A percentile compares a stretch with the other conserved stretches of the same genome.
Evolutionary conservation across 2,888 invertebrate genomes (phyloP).

Genomic region (Mellilla xanthometata): DNA sequence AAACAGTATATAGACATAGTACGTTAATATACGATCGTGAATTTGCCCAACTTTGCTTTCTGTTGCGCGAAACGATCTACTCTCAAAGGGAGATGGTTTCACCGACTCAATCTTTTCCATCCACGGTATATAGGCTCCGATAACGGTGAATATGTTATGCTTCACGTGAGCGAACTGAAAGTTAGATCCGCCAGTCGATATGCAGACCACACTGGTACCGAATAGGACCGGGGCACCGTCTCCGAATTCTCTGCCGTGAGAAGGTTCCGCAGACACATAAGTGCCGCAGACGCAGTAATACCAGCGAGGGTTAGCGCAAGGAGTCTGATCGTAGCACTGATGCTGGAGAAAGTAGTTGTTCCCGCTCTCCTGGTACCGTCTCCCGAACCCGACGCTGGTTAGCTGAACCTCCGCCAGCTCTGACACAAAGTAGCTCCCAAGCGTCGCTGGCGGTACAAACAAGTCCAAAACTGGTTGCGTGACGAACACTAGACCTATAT

Average conservation of each 20-base stretch:
- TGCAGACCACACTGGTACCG: constrained; percentile 46
- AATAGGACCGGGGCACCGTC: constrained; percentile 57
- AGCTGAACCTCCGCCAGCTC: constrained; percentile 48
- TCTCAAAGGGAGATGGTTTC: too few species aligned
- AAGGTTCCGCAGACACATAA: constrained; percentile 37
- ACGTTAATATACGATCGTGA: background rate
- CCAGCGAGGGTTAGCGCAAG: constrained; percentile 62
- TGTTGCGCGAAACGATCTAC: too few species aligned
- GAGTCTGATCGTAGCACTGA: constrained; percentile 48
- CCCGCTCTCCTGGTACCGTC: constrained; percentile 27
- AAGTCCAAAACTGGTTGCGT: constrained; percentile 39
- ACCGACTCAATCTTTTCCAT: constrained; percentile 41
- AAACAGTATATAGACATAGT: background rate
- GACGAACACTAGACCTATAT: constrained; percentile 57
- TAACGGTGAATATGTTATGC: constrained; percentile 60
- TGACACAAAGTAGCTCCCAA: constrained; percentile 49
- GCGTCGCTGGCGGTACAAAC: constrained; percentile 40
- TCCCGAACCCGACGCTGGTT: constrained; percentile 52
- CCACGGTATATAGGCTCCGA: constrained; percentile 59
- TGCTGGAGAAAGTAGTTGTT: constrained; percentile 43
- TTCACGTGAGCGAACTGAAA: constrained; percentile 32
- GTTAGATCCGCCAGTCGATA: constrained; percentile 46
- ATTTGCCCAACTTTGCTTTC: constrained; percentile 2
- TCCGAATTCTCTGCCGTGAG: constrained; percentile 49
- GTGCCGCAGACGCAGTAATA: constrained; percentile 63